Percentiles rank a stretch among this genome's conserved stretches.
Conservation (phyloP, 30 jellyfish, hydroid and myxozoan species). For the Turritopsis dohrnii region DNA sequence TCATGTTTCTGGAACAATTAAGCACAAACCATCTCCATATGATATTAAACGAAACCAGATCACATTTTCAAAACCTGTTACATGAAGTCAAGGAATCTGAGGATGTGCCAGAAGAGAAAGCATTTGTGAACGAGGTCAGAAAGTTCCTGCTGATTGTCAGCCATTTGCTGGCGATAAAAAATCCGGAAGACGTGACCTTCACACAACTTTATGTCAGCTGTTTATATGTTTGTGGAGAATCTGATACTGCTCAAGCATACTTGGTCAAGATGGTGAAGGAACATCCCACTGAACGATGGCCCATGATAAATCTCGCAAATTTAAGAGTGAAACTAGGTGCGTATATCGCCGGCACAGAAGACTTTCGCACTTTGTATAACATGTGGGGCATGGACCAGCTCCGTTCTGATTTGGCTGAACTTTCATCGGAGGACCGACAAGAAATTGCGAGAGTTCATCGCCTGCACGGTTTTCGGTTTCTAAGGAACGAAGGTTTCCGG, state of each 20-base stretch:
- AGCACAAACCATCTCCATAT: not conserved
- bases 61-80: not conserved
- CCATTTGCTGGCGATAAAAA: not conserved
- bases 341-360: conserved; percentile 81
- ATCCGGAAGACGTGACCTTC: not conserved
- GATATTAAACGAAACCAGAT: not conserved
- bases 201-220: conserved; percentile 7
- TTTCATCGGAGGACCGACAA: conserved; percentile 51
- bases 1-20: not conserved
- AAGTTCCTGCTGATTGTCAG: not conserved
- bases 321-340: conserved; percentile 75
- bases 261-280: conserved; percentile 42
- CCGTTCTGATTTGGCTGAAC: conserved; percentile 31
- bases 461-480: conserved; percentile 66
- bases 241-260: conserved; percentile 62
- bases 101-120: not conserved
- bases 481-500: conserved; percentile 30
- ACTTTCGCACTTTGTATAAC: conserved; percentile 45
- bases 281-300: conserved; percentile 57
- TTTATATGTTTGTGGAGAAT: conserved; percentile 13
- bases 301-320: conserved; percentile 77
- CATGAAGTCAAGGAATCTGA: not conserved
- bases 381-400: conserved; percentile 55
- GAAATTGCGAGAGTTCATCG: conserved; percentile 88
- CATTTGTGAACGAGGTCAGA: not conserved